A percentile compares a stretch with the other conserved stretches of the same genome.
These are phyloP conservation scores for Tanypteryx hageni DNA, from an alignment of 2,888 invertebrate genomes.

Conservation along the genomic window DNA sequence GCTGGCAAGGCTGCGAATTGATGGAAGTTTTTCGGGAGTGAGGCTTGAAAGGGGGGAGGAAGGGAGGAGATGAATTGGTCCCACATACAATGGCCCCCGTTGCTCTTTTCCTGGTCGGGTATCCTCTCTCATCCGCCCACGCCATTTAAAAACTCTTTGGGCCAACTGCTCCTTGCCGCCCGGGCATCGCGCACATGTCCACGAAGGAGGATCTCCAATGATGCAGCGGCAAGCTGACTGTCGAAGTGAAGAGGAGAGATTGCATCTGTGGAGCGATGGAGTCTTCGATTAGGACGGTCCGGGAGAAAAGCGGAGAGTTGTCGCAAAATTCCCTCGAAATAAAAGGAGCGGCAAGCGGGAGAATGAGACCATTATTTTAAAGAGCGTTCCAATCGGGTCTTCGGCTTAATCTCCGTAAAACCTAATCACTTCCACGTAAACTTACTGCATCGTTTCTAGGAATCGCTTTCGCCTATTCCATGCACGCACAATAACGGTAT, in stretches of 20 bases:
- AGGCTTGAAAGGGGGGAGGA: no score
- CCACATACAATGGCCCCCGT: not conserved
- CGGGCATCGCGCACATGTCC: slow-evolving; percentile 4
- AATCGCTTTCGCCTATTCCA: no score
- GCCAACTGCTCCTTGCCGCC: not conserved
- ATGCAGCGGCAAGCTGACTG: not conserved
- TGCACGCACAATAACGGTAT: no score
- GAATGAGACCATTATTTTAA: not conserved
- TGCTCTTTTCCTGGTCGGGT: slow-evolving; percentile 19
- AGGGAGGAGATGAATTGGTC: not conserved
- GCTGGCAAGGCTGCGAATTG: not conserved
- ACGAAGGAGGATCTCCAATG: not conserved
- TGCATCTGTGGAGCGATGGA: not conserved
- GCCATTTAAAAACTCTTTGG: slow-evolving; percentile 21
- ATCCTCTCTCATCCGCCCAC: not conserved
- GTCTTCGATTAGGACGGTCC: not conserved
- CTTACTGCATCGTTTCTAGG: not conserved
- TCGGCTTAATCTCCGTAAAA: not conserved
- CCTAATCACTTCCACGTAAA: no score
- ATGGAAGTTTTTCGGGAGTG: not conserved
- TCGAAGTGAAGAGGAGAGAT: not conserved
- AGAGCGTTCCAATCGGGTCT: not conserved
- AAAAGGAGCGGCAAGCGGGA: not conserved
- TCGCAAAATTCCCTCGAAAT: not conserved
- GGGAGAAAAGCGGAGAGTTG: not conserved